Base-by-base conservation (phyloP, 2,113 vertebrate species). In the Colius striatus region DNA sequence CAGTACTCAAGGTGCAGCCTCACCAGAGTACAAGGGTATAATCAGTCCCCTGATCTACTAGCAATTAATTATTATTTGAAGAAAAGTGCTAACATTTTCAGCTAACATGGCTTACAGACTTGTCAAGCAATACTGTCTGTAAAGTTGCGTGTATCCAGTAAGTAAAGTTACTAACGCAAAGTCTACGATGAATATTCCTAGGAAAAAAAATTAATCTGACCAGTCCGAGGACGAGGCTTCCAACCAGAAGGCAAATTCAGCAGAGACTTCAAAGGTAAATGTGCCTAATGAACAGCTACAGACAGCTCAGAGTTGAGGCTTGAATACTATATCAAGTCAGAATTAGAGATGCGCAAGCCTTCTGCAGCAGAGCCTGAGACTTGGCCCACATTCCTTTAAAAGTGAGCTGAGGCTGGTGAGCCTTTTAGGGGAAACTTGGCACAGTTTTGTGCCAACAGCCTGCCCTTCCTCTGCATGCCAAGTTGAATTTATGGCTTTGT, bases 301-400 rank as follows among this genome's bases (percentile, higher is more conserved):
- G 81, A 82, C 65, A 47, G 41, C 77, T 58, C 94, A 93, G 60
- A 29, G 11, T 53, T 86, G 16, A 79, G 81, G 65, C 71, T 25
- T 21, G 9, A 81, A 62, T 93, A 71, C 23, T 61, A 25, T 95
- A 93, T 94, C 92, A 88, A 77, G 75, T 25, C 57, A 89, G 68
- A 81, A 92, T 76, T 54, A 85, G 67, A 91, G 73, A 71, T 29
- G 47, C 22, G 34, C 34, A 67, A 96, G 32, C 62, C 47, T 94
- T 73, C 75, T 84, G 54, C 68, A 86, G 92, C 51, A 79, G 54
- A 89, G 74, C 32, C 63, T n/a, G 50, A 95, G 38, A 32, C 60
- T 47, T 92, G 71, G 61, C 72, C 66, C 58, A 57, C 1, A 1
- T 51, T 86, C 27, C 68, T 50, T 55, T 30, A 84, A 67, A 60